Evolutionary conservation across 2,888 invertebrate genomes (phyloP), one percentile per base, ranked within the genome.

Genomic region (Erynnis tages): DNA sequence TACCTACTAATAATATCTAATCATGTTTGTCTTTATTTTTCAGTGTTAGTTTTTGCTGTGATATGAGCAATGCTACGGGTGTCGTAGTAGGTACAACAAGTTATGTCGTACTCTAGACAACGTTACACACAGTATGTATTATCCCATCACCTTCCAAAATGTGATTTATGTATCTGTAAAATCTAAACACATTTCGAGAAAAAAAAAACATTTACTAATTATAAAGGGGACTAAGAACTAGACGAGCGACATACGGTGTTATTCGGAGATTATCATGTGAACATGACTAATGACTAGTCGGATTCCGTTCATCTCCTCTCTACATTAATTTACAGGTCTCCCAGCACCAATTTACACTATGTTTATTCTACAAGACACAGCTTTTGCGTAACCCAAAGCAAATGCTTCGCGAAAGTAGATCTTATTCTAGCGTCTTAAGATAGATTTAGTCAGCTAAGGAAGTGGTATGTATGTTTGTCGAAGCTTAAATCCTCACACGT

Each of bases 271-370:
- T 83, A 86, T 82, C 77, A 65, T 76, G 65, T 74, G 79, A 82
- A 84, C 79, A 83, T 82, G 85, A 88, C 81, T 85, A 87, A 88
- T 86, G 82, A 79, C 73, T 66, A 71, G 71, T 73, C 71, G 66
- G 71, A 74, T 71, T 73, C 72, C 61, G 56, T 58, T 69, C 69
- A 65, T 69, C 69, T 71, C 65, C 65, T 74, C 70, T 76, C 76
- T 71, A 78, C 82, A 83, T 84, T 87, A 86, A 86, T 85, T 82
- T 82, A 77, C 71, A 68, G 75, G 75, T 72, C 73, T 73, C 67
- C 79, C 67, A 71, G 70, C 73, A 82, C 82, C 82, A 85, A 81
- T 85, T 85, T 79, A 84, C 85, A 76, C 74, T 71, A 66, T 83
- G 81, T 86, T 84, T 82, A 79, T 83, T 85, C 79, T 79, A 78